Evolutionary conservation across 2,797 vertebrate genomes (phyloP).

Genomic region (Acridotheres tristis): DNA sequence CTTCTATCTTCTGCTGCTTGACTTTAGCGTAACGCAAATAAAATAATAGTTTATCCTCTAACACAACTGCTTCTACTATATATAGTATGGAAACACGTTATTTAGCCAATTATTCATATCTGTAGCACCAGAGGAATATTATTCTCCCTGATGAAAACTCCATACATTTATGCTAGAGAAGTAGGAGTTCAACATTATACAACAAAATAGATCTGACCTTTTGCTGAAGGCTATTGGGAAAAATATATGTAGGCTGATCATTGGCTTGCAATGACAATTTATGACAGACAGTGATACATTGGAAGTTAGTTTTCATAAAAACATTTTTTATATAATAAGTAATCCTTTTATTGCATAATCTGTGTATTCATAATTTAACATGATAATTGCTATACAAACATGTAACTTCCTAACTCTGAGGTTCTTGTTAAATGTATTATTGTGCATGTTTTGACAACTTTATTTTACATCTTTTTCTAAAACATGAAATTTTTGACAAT

Average conservation of each 20-base stretch:
- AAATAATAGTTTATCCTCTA: background rate
- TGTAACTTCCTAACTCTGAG: background rate
- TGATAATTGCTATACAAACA: background rate
- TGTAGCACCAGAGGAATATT: background rate
- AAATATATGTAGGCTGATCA: background rate
- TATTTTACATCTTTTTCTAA: background rate
- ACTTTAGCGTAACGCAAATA: background rate
- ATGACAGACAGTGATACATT: background rate
- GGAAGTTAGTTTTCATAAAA: background rate
- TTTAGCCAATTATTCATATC: background rate
- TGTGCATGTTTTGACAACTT: background rate
- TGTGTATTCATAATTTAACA: background rate
- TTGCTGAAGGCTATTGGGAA: background rate
- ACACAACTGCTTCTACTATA: background rate
- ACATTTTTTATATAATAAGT: background rate
- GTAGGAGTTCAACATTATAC: background rate
- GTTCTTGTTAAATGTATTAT: background rate
- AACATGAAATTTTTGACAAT: background rate
- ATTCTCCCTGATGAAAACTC: background rate
- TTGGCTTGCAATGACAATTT: background rate
- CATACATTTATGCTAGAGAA: background rate
- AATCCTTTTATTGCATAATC: background rate
- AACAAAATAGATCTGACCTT: background rate
- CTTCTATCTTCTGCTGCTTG: background rate
- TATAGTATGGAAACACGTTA: fast-evolving